These are phyloP conservation scores for Lamellibrachia columna DNA, from an alignment of 2,888 invertebrate species.

Conservation along the genomic window DNA sequence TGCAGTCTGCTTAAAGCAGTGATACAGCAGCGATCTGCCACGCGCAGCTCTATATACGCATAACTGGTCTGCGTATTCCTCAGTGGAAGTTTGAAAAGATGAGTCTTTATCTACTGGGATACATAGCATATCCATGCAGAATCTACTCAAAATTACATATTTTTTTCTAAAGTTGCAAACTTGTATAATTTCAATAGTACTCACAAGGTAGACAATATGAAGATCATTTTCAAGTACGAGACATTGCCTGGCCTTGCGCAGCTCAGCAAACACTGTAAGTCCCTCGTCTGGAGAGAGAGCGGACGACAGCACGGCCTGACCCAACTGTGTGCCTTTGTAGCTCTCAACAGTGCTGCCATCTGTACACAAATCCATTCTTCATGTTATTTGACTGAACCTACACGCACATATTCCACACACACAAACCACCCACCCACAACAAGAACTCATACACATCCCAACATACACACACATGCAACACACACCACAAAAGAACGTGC, in stretches of 20 bases:
- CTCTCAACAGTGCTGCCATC: constrained; percentile 34
- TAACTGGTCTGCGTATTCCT: no score
- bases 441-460: not conserved
- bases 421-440: not conserved
- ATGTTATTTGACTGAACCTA: not conserved
- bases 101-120: not conserved
- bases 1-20: no score
- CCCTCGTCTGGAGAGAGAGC: constrained; percentile 96
- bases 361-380: constrained; percentile 26
- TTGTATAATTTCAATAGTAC: not conserved
- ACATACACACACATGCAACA: not conserved
- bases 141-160: not conserved
- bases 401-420: not conserved
- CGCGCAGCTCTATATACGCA: no score
- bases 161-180: not conserved
- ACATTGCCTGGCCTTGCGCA: constrained; percentile 87
- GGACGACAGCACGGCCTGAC: constrained; percentile 90
- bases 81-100: no score
- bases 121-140: not conserved
- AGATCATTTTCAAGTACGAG: constrained; percentile 94
- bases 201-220: constrained; percentile 91
- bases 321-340: constrained; percentile 78
- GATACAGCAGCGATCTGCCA: no score
- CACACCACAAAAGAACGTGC: not conserved
- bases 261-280: constrained; percentile 83